A percentile compares a stretch with the other conserved stretches of the same genome.
phyloP scores from a whole-genome alignment of 2,113 vertebrate genomes.

The Xenopus laevis region DNA sequence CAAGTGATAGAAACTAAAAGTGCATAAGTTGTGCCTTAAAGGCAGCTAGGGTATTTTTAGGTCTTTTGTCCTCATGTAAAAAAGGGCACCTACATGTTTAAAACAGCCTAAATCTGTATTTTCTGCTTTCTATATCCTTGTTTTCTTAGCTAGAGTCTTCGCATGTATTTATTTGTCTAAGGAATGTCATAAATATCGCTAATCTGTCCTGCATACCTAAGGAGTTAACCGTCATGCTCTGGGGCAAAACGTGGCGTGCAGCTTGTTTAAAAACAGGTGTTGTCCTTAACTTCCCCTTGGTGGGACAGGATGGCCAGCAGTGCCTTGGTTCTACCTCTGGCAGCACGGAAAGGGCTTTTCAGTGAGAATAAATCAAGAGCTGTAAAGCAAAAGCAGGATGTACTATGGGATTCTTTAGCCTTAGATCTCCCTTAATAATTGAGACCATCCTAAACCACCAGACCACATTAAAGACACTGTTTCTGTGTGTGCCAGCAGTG shows the following conservation, averaged over 20 bases:
- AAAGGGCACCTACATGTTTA: no score
- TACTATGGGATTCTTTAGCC: slow-evolving; percentile 28
- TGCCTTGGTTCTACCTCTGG: background rate
- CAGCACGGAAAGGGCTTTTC: slow-evolving; percentile 4
- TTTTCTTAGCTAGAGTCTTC: no score
- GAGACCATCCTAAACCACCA: slow-evolving; percentile 43
- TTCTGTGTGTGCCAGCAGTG: slow-evolving; percentile 39
- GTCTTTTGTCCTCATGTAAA: no score
- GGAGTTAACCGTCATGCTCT: background rate
- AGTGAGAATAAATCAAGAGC: slow-evolving; percentile 32
- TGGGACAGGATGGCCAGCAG: background rate
- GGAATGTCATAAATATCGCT: background rate
- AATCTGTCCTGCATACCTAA: background rate
- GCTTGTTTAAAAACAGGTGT: background rate
- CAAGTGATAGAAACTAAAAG: no score
- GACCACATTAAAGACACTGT: slow-evolving; percentile 35
- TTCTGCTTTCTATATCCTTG: no score
- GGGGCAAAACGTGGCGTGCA: background rate
- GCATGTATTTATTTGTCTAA: background rate
- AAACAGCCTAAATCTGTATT: no score
- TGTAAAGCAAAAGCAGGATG: slow-evolving; percentile 33
- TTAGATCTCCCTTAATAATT: slow-evolving; percentile 45
- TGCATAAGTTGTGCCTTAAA: no score
- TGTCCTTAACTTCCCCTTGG: slow-evolving; percentile 19
- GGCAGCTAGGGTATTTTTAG: no score